phyloP scores from a whole-genome alignment of 2,888 invertebrate genomes.

The Idaea biselata region DNA sequence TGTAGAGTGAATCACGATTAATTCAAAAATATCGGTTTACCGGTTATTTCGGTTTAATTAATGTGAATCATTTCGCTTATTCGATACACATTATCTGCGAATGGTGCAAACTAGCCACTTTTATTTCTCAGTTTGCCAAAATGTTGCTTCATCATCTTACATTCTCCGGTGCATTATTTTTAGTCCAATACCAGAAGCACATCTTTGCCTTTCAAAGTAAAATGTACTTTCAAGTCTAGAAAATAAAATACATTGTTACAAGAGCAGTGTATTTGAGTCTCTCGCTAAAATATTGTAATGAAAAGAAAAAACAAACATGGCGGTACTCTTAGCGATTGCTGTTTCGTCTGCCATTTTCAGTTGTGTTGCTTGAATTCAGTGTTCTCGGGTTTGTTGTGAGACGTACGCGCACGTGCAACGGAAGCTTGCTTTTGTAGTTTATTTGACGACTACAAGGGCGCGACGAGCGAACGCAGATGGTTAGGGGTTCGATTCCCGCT shows the following conservation, averaged over 20 bases:
- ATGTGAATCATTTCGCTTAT: neutral
- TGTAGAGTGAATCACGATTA: neutral
- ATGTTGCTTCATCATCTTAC: too few relatives aligned
- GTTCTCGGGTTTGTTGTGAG: neutral
- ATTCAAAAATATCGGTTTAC: neutral
- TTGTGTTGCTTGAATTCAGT: neutral
- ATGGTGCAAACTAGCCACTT: too few relatives aligned
- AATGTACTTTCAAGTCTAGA: neutral
- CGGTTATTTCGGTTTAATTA: neutral
- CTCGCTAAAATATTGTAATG: slow-evolving; percentile 1
- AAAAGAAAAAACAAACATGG: neutral
- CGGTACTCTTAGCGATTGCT: neutral
- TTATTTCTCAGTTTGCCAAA: too few relatives aligned
- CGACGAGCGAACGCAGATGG: too few relatives aligned
- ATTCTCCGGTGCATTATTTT: too few relatives aligned
- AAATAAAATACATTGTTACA: neutral
- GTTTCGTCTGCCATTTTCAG: neutral
- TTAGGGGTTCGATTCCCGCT: too few relatives aligned
- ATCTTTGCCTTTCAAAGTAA: neutral
- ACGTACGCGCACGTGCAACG: neutral
- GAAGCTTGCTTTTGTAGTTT: neutral
- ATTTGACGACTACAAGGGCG: too few relatives aligned
- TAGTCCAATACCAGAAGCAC: too few relatives aligned
- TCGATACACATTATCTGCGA: neutral
- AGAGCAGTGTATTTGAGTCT: neutral